Evolutionary conservation across 2,113 vertebrate genomes (phyloP).

Genomic region (Rhabdornis inornatus): DNA sequence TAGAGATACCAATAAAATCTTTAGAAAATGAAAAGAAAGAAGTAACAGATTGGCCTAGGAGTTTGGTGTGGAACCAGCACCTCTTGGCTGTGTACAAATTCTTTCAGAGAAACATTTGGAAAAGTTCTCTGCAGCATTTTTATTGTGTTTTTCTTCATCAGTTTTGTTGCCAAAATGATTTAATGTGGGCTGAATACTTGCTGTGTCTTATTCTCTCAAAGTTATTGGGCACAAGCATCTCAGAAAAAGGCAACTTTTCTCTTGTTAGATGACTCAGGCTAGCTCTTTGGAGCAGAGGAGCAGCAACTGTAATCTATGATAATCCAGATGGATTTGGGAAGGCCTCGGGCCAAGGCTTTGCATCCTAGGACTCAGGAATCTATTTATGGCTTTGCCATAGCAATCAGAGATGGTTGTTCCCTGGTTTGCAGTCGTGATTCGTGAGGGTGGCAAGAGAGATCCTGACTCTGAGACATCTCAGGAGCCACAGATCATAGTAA

Average conservation of each 20-base stretch:
- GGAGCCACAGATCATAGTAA: background rate
- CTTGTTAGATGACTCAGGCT: background rate
- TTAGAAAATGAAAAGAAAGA: background rate
- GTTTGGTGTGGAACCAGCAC: background rate
- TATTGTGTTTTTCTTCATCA: conserved; percentile 17
- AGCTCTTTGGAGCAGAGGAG: background rate
- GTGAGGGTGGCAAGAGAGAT: background rate
- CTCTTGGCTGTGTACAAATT: conserved; percentile 42
- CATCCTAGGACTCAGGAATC: background rate
- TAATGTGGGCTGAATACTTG: background rate
- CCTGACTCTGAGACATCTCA: background rate
- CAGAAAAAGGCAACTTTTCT: background rate
- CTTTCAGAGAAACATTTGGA: conserved; percentile 51
- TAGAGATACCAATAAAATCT: conserved; percentile 2
- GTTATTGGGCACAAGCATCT: background rate
- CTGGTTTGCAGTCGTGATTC: background rate
- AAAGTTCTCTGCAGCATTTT: conserved; percentile 25
- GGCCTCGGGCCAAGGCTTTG: background rate
- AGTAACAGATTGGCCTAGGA: conserved; percentile 11
- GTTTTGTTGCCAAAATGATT: conserved; percentile 40
- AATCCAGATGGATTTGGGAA: background rate
- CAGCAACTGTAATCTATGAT: background rate
- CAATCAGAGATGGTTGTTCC: fast-evolving
- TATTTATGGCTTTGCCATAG: background rate
- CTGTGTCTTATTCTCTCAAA: background rate